Conservation (phyloP, 2,113 vertebrate species). For the Lathamus discolor region DNA sequence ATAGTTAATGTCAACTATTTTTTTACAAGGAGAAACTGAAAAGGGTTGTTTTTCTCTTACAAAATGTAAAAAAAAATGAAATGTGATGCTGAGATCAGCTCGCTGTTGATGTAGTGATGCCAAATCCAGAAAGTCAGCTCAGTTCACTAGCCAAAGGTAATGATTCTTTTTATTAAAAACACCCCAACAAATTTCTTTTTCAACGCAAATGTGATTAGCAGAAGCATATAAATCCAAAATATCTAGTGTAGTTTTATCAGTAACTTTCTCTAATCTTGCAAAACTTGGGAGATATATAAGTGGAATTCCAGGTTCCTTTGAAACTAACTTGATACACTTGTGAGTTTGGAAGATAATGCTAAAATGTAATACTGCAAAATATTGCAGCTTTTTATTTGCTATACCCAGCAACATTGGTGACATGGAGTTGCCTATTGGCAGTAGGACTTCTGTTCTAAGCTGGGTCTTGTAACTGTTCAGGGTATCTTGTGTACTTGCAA, state of each 20-base stretch:
- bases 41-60: background rate
- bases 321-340: background rate
- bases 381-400: background rate
- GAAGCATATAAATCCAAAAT: background rate
- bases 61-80: background rate
- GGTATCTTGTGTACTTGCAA: background rate
- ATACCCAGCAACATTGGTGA: background rate
- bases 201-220: background rate
- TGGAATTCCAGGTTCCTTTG: background rate
- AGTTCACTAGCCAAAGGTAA: background rate
- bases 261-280: background rate
- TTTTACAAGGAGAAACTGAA: background rate
- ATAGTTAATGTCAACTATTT: background rate
- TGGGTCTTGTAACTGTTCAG: rapidly evolving
- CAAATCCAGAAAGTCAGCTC: background rate
- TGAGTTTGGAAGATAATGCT: background rate
- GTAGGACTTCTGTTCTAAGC: background rate
- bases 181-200: background rate
- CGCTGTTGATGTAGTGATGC: background rate
- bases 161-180: background rate
- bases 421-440: background rate
- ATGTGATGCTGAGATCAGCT: background rate
- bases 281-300: background rate
- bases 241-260: background rate
- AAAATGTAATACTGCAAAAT: background rate